These are phyloP conservation scores for Natrix natrix DNA, from an alignment of 2,797 vertebrate species.

Conservation along the genomic window DNA sequence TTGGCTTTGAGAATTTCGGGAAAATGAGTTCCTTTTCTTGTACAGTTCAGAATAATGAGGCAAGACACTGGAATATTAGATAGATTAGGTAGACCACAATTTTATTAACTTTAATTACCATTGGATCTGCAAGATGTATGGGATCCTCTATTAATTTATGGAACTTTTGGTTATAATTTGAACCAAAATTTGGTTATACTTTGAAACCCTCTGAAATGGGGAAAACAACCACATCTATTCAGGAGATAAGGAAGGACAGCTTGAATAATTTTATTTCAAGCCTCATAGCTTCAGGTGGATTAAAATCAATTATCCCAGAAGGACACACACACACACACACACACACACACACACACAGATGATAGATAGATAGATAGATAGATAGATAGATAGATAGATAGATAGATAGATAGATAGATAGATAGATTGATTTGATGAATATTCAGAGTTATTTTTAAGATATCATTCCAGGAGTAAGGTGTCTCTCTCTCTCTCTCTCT, in stretches of 20 bases:
- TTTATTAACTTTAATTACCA: background rate
- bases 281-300: background rate
- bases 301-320: background rate
- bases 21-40: background rate
- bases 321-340: no score
- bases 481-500: no score
- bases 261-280: background rate
- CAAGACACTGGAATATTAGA: background rate
- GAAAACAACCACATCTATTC: no score
- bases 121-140: background rate
- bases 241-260: background rate
- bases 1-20: background rate
- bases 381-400: no score
- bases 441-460: background rate
- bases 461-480: background rate
- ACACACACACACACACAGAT: no score
- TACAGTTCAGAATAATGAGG: background rate
- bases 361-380: no score
- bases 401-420: no score
- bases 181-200: background rate
- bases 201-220: background rate
- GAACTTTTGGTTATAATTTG: no score
- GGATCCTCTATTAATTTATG: background rate
- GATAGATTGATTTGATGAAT: background rate
- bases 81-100: background rate